These are phyloP conservation scores for Griposia aprilina DNA, from an alignment of 2,888 invertebrate species.

Conservation along the genomic window DNA sequence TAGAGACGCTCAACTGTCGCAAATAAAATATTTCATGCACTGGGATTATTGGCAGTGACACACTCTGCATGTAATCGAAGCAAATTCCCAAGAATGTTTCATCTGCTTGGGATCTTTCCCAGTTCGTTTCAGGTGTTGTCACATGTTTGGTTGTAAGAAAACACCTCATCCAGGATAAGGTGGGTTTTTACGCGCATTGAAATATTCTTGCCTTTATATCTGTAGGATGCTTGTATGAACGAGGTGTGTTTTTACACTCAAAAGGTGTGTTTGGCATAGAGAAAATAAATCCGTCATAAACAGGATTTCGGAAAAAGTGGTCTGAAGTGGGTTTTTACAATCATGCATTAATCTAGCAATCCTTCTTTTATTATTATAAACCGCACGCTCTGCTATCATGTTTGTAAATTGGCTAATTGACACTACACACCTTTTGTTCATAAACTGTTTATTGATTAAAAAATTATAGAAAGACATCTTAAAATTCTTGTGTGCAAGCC, in stretches of 20 bases:
- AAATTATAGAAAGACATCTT: no score
- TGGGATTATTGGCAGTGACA: slow-evolving; percentile 39
- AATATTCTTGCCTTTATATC: neutral
- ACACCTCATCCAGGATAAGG: slow-evolving; percentile 4
- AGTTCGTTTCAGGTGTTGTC: slow-evolving; percentile 5
- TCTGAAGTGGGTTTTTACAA: slow-evolving; percentile 19
- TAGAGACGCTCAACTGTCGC: slow-evolving; percentile 18
- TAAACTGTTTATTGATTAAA: no score
- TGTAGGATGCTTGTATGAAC: neutral
- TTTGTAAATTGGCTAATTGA: no score
- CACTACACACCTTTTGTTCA: no score
- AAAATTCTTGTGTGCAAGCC: no score
- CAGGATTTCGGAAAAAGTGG: slow-evolving; percentile 5
- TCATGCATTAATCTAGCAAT: no score
- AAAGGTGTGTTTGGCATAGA: slow-evolving; percentile 11
- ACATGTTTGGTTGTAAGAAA: slow-evolving; percentile 3
- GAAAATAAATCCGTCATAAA: neutral
- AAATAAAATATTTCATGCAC: slow-evolving; percentile 45
- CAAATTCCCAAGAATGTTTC: slow-evolving; percentile 41
- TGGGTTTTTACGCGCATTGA: slow-evolving; percentile 9
- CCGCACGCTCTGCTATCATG: no score
- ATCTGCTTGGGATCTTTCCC: slow-evolving; percentile 38
- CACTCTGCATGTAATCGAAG: slow-evolving; percentile 34
- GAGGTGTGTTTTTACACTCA: slow-evolving; percentile 20
- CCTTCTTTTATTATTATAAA: no score